Conservation (phyloP, 2,113 vertebrate genomes). For the Formicarius rufipectus region DNA sequence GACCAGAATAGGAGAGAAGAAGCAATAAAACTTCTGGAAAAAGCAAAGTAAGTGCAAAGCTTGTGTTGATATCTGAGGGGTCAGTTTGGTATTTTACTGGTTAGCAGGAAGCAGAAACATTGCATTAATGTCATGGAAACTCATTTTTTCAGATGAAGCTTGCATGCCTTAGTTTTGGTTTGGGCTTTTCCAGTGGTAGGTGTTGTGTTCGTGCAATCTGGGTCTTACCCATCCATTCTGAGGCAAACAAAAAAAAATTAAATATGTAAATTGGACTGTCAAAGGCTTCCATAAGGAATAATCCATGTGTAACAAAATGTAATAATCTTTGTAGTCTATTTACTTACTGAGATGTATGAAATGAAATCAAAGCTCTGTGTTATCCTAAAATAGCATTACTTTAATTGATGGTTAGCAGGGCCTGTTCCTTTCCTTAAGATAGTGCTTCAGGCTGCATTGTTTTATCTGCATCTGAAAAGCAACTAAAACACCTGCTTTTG, state of each 20-base stretch:
- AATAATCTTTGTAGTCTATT: background rate
- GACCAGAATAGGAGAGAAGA: conserved; percentile 86
- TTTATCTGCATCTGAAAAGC: background rate
- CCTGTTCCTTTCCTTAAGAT: background rate
- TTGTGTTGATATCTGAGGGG: background rate
- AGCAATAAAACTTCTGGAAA: conserved; percentile 87
- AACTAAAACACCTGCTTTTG: background rate
- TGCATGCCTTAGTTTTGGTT: background rate
- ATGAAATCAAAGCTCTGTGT: background rate
- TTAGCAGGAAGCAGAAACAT: background rate
- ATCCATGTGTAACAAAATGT: background rate
- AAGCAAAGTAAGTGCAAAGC: conserved; percentile 83
- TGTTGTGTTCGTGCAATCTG: background rate
- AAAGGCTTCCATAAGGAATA: background rate
- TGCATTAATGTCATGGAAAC: background rate
- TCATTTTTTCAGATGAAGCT: background rate
- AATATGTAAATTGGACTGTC: background rate
- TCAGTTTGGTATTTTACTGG: background rate
- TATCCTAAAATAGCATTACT: background rate
- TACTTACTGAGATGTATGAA: background rate
- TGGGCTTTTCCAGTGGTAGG: background rate
- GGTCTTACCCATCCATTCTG: background rate
- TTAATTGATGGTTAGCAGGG: background rate
- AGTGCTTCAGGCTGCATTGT: background rate
- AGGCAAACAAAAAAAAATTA: background rate